Evolutionary conservation across 2,888 invertebrate species (phyloP).

Genomic region (Hyposoter dolosus): DNA sequence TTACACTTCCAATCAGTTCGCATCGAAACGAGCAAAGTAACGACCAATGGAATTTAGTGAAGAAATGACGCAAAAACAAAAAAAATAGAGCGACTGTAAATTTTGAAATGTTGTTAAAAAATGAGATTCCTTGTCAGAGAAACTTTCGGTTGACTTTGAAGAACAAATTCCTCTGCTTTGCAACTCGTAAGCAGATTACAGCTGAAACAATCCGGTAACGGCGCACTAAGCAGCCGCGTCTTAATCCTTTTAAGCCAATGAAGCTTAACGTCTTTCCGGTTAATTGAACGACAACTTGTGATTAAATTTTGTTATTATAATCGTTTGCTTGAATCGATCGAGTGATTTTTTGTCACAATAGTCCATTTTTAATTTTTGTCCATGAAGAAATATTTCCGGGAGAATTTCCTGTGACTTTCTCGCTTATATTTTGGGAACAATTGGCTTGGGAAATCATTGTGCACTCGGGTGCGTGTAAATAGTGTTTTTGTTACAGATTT

Average conservation of each 20-base stretch:
- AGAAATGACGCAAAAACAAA: background rate
- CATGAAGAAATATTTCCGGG: background rate
- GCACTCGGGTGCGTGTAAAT: background rate
- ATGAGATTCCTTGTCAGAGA: background rate
- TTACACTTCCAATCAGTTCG: background rate
- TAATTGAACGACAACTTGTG: background rate
- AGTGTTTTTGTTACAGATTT: conserved; percentile 41
- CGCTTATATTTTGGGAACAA: background rate
- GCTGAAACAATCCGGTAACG: conserved; percentile 4
- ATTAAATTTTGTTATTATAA: background rate
- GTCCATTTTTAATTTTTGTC: background rate
- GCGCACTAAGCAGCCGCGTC: background rate
- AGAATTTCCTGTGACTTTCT: background rate
- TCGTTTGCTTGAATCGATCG: background rate
- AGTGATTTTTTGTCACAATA: background rate
- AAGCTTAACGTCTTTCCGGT: background rate
- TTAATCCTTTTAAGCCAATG: conserved; percentile 17
- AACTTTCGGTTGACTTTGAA: background rate
- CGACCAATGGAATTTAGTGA: background rate
- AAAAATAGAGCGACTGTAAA: background rate
- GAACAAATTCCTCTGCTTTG: background rate
- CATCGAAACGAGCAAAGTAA: background rate
- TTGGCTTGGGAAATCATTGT: background rate
- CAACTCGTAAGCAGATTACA: conserved; percentile 24
- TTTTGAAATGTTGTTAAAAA: background rate